These are phyloP conservation scores for Varroa destructor DNA, from an alignment of 1,140 invertebrate species.

Conservation along the genomic window DNA sequence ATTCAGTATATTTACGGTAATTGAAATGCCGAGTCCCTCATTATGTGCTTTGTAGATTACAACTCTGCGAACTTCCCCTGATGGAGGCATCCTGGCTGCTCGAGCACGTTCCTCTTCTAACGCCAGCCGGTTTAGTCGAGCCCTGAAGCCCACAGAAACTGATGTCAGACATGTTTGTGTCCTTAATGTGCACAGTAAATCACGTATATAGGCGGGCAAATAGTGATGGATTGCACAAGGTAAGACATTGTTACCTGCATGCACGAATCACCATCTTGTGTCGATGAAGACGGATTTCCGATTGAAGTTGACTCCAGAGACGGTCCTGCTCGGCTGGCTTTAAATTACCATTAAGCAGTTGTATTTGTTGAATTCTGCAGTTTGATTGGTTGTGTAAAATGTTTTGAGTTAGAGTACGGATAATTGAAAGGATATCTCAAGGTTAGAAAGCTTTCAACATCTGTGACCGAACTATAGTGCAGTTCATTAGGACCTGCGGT, in stretches of 20 bases:
- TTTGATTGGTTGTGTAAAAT: slow-evolving; percentile 21
- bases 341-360: slow-evolving; percentile 57
- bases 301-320: slow-evolving; percentile 68
- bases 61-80: slow-evolving; percentile 42
- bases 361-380: slow-evolving; percentile 64
- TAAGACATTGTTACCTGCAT: slow-evolving; percentile 36
- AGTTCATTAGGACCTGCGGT: no score
- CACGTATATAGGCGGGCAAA: background rate
- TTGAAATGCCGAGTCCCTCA: slow-evolving; percentile 64
- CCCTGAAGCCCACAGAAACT: background rate
- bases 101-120: slow-evolving; percentile 38
- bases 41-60: slow-evolving; percentile 50
- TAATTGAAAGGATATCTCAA: background rate
- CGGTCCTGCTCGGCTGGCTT: slow-evolving; percentile 63
- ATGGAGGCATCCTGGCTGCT: slow-evolving; percentile 41
- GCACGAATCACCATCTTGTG: slow-evolving; percentile 63
- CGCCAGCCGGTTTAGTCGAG: background rate
- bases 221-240: slow-evolving; percentile 4
- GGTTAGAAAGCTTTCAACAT: background rate
- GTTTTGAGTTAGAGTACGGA: background rate
- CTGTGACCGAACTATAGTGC: background rate
- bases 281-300: slow-evolving; percentile 67
- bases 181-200: background rate
- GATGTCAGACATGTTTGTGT: background rate
- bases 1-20: slow-evolving; percentile 49